These are phyloP conservation scores for Antheraea pernyi DNA, from an alignment of 1,140 invertebrate species.

Conservation along the genomic window DNA sequence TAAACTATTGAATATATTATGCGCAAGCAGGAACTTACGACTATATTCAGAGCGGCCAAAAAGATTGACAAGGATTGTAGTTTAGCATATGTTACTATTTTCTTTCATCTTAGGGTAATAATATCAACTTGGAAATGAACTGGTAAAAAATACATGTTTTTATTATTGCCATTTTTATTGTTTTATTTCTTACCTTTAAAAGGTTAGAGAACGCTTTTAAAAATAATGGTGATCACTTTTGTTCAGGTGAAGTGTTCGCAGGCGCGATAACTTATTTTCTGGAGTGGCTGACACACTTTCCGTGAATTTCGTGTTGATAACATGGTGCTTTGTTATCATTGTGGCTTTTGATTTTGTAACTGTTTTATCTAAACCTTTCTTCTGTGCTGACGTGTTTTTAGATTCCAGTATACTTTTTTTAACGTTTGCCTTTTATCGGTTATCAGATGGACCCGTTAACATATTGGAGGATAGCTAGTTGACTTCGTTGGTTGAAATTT, in stretches of 20 bases:
- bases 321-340: neutral
- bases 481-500: neutral
- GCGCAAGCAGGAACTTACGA: too few relatives aligned
- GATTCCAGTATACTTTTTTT: neutral
- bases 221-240: neutral
- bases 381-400: neutral
- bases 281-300: conserved; percentile 46
- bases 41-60: too few relatives aligned
- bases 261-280: conserved; percentile 31
- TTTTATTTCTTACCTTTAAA: neutral
- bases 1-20: too few relatives aligned
- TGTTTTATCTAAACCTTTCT: conserved; percentile 8
- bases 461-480: neutral
- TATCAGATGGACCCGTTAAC: neutral
- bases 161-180: neutral
- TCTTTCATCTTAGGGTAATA: too few relatives aligned
- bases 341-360: neutral
- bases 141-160: too few relatives aligned
- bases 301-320: conserved; percentile 39
- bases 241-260: neutral
- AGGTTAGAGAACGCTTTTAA: neutral
- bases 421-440: neutral
- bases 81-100: too few relatives aligned
- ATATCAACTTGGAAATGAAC: too few relatives aligned
- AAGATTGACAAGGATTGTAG: too few relatives aligned